Evolutionary conservation across 2,888 invertebrate genomes (phyloP), one percentile per base, ranked within the genome.

Genomic region (Acronicta leporina): DNA sequence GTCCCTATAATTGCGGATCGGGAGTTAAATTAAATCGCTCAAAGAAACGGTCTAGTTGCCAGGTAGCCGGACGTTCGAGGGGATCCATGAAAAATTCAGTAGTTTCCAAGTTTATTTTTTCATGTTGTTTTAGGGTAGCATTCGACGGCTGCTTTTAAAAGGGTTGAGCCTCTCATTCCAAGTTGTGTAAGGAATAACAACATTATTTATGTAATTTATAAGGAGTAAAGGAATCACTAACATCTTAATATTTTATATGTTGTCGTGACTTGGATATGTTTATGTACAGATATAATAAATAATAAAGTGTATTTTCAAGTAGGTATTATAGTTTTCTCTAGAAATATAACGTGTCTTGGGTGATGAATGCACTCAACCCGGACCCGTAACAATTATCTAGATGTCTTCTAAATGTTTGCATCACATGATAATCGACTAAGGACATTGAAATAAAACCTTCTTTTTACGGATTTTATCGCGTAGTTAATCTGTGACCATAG

Each of bases 1-100:
- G 75, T 78, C 80, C 73, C 84, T 86, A 86, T 91, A 90, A 90
- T 90, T 88, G 86, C 85, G 82, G 80, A 86, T 84, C 79, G 82
- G 65, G 85, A 87, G 86, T 87, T 85, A 83, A 90, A 90, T 90
- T 87, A 86, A 82, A 82, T 80, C 70, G 82, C 75, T 77, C 77
- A 85, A 87, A 86, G 84, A 84, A 84, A 84, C 75, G 77, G 73
- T 73, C 73, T 74, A 68, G 78, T 75, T 79, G 68, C 63, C 60
- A 63, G 68, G 77, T 75, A 59, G 59, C 57, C 48, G 60, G 60
- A 41, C 59, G 46, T 30, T 49, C 54, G 60, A 58, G 42, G 45
- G 53, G 50, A n/a, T 59, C 47, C 51, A 71, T 71, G 77, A 73
- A 73, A 76, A 65, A 73, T 76, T 73, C 74, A 73, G 59, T 73